Percentiles rank a stretch among this genome's conserved stretches.
Evolutionary conservation across 2,888 invertebrate genomes (phyloP).

Genomic region (Tinea trinotella): DNA sequence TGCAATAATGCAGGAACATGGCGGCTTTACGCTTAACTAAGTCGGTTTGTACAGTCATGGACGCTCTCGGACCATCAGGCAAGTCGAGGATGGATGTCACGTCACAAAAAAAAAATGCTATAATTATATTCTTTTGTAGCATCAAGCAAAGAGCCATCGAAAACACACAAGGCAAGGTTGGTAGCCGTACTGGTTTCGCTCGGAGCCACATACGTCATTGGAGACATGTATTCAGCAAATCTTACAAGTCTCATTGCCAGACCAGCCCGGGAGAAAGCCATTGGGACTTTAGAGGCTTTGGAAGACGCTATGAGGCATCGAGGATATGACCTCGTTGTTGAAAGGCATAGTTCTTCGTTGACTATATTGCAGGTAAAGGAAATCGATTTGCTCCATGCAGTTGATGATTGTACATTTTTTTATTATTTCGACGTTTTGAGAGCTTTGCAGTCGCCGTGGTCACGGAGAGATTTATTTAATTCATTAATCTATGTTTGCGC

Average conservation of each 20-base stretch:
- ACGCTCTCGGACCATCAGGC: too few species aligned
- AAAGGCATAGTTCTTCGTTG: constrained; percentile 80
- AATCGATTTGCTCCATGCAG: neutral
- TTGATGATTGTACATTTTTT: too few species aligned
- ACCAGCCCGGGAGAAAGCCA: constrained; percentile 79
- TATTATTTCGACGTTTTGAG: too few species aligned
- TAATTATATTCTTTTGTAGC: too few species aligned
- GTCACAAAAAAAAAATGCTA: too few species aligned
- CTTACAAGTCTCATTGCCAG: constrained; percentile 81
- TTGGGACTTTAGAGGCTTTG: constrained; percentile 76
- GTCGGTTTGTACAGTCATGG: too few species aligned
- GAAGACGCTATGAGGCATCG: constrained; percentile 76
- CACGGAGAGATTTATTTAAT: too few species aligned
- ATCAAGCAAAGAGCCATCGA: constrained; percentile 74
- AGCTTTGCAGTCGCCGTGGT: neutral
- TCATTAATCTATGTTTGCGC: too few species aligned
- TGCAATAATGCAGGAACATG: too few species aligned
- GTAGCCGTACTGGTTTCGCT: constrained; percentile 79
- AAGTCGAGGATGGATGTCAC: too few species aligned
- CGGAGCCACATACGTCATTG: constrained; percentile 84
- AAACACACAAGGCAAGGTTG: constrained; percentile 77
- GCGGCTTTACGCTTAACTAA: too few species aligned
- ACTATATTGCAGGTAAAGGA: constrained; percentile 77
- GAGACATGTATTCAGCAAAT: constrained; percentile 85
- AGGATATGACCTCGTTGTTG: constrained; percentile 78